Evolutionary conservation across 2,888 invertebrate species (phyloP).

Genomic region (Exephanes ischioxanthus): DNA sequence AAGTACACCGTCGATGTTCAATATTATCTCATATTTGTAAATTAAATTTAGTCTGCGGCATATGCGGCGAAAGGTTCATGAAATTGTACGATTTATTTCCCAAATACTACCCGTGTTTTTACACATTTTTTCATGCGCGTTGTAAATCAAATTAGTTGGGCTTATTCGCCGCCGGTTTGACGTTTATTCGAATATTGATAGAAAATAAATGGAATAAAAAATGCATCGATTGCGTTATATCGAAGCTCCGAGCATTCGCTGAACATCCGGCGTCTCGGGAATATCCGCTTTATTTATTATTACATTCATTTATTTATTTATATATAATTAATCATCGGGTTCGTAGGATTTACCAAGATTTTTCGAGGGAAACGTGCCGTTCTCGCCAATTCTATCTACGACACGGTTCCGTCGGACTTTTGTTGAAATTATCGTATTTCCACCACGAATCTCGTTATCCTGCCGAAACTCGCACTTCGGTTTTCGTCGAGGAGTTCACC

Average conservation of each 20-base stretch:
- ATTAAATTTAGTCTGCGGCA: background rate
- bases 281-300: background rate
- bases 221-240: background rate
- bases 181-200: background rate
- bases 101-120: background rate
- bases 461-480: slow-evolving; percentile 19
- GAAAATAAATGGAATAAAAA: background rate
- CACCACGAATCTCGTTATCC: slow-evolving; percentile 43
- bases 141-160: background rate
- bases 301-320: background rate
- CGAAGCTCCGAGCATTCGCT: background rate
- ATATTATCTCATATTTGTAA: background rate
- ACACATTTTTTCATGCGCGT: background rate
- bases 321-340: slow-evolving; percentile 8
- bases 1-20: background rate
- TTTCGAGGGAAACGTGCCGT: slow-evolving; percentile 48
- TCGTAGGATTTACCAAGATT: slow-evolving; percentile 9
- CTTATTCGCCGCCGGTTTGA: background rate
- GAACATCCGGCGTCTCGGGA: background rate
- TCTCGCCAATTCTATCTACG: slow-evolving; percentile 63
- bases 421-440: slow-evolving; percentile 45
- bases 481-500: slow-evolving; percentile 16
- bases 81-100: background rate
- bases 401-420: slow-evolving; percentile 47
- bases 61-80: background rate